phyloP scores from a whole-genome alignment of 2,888 invertebrate species.

The Griposia aprilina region DNA sequence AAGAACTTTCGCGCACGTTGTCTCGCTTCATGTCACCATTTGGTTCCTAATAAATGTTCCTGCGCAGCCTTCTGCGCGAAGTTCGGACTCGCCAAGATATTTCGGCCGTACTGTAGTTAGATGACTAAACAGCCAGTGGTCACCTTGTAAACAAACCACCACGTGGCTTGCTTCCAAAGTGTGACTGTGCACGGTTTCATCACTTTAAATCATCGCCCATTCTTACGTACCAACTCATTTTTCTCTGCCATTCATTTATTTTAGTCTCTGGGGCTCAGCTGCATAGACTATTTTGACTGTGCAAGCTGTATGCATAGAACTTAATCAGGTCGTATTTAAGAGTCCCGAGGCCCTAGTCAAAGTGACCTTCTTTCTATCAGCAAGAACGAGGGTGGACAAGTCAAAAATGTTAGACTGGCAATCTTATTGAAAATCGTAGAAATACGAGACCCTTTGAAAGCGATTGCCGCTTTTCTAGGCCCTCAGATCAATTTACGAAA shows the following conservation, averaged over 20 bases:
- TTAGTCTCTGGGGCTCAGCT: conserved; percentile 21
- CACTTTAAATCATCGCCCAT: conserved; percentile 54
- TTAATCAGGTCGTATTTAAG: background rate
- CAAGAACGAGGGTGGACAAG: background rate
- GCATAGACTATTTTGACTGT: background rate
- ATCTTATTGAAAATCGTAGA: background rate
- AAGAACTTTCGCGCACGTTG: no score
- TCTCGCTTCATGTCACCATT: no score
- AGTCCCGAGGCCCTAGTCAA: background rate
- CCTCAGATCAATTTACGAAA: background rate
- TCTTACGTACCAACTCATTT: conserved; percentile 50
- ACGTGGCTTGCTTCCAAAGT: conserved; percentile 63
- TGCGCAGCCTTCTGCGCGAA: no score
- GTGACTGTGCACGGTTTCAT: conserved; percentile 58
- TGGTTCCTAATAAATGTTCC: no score
- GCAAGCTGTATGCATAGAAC: background rate
- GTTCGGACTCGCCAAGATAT: no score
- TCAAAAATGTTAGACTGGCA: background rate
- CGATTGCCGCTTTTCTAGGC: background rate
- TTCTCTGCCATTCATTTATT: conserved; percentile 57
- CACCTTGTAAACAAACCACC: conserved; percentile 63
- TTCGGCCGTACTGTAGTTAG: background rate
- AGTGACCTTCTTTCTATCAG: no score
- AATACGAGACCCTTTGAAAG: background rate
- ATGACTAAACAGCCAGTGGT: conserved; percentile 43